A percentile compares a stretch with the other conserved stretches of the same genome.
Conservation (phyloP, 2,797 vertebrate species). For the Prunella strophiata region DNA sequence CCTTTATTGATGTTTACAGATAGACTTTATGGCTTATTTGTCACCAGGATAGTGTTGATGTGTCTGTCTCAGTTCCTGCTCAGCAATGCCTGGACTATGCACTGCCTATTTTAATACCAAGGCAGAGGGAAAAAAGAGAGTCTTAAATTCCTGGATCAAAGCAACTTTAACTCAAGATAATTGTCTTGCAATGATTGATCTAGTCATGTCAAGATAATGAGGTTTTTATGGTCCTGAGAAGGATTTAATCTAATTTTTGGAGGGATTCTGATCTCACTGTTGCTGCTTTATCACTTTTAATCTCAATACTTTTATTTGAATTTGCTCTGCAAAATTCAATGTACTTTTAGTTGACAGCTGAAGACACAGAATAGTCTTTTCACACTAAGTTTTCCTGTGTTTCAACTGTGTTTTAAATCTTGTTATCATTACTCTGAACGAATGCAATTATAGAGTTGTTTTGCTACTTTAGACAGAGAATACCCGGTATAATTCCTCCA, state of each 20-base stretch:
- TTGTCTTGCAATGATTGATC: constrained; percentile 76
- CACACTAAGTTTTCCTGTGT: constrained; percentile 52
- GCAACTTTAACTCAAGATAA: constrained; percentile 73
- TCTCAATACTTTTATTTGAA: constrained; percentile 74
- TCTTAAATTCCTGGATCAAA: constrained; percentile 43
- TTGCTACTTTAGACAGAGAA: constrained; percentile 56
- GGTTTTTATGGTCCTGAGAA: constrained; percentile 71
- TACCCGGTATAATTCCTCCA: constrained; percentile 45
- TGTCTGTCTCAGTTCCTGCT: background rate
- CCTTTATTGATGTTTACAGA: background rate
- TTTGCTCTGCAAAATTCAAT: constrained; percentile 74
- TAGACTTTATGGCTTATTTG: constrained; percentile 7
- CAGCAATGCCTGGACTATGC: background rate
- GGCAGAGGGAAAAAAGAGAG: background rate
- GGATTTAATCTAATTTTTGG: constrained; percentile 73
- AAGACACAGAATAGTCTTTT: constrained; percentile 31
- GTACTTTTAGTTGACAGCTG: constrained; percentile 63
- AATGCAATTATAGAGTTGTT: constrained; percentile 70
- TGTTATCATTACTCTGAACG: constrained; percentile 66
- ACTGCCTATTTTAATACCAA: constrained; percentile 14
- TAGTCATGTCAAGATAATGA: constrained; percentile 73
- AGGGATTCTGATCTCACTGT: constrained; percentile 67
- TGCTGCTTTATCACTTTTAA: constrained; percentile 76
- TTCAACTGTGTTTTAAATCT: constrained; percentile 66
- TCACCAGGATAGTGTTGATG: background rate